These are phyloP conservation scores for Sebastes itinus DNA, from an alignment of 2,797 vertebrate species.

Conservation along the genomic window DNA sequence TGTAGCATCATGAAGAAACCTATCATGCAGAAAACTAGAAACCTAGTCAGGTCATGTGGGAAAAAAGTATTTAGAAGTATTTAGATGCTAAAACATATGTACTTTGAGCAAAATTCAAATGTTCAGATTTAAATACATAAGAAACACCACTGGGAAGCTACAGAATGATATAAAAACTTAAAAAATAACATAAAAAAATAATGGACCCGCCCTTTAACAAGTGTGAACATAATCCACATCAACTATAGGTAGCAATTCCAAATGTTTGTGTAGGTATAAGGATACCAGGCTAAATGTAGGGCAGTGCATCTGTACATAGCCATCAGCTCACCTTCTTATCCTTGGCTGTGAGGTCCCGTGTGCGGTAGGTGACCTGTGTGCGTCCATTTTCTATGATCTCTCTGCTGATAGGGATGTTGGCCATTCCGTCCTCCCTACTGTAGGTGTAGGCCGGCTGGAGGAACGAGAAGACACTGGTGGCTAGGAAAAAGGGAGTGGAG, in stretches of 20 bases:
- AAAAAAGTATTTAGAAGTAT: no score
- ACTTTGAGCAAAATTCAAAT: no score
- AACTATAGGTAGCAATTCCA: neutral
- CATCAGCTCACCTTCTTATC: slow-evolving; percentile 86
- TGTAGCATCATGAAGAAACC: no score
- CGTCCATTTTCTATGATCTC: slow-evolving; percentile 90
- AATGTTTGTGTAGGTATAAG: neutral
- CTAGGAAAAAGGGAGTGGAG: slow-evolving; percentile 66
- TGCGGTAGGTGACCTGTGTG: slow-evolving; percentile 91
- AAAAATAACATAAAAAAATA: no score
- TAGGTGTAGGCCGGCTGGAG: slow-evolving; percentile 88
- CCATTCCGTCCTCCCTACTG: slow-evolving; percentile 87
- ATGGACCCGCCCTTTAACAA: neutral
- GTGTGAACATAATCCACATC: neutral
- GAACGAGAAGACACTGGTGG: slow-evolving; percentile 92
- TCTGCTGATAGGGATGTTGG: slow-evolving; percentile 88
- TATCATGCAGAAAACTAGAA: no score
- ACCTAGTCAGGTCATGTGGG: no score
- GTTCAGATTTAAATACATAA: no score
- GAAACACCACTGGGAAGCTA: no score
- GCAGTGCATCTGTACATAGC: neutral
- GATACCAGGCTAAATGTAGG: neutral
- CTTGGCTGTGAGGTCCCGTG: slow-evolving; percentile 90
- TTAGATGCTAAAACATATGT: no score
- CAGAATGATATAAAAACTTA: no score